A percentile compares a stretch with the other conserved stretches of the same genome.
These are phyloP conservation scores for Cantharis rufa DNA, from an alignment of 2,888 invertebrate species.

Conservation along the genomic window DNA sequence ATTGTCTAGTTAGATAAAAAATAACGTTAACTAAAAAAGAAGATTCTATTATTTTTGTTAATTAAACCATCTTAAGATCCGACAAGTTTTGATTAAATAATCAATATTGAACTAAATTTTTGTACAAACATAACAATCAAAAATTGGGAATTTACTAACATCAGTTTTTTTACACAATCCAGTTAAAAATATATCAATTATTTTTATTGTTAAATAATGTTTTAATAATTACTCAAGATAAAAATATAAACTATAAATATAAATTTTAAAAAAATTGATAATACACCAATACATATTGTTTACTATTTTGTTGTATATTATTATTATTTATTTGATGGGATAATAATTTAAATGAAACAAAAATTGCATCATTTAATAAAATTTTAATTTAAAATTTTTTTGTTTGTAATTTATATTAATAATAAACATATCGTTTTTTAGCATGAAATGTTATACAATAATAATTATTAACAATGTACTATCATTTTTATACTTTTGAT, in stretches of 20 bases:
- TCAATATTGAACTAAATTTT: background rate
- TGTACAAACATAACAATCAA: background rate
- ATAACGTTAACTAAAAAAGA: background rate
- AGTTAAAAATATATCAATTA: background rate
- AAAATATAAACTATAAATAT: background rate
- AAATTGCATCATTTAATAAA: background rate
- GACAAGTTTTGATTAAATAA: background rate
- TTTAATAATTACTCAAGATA: no score
- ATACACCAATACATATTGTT: background rate
- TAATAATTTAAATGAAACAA: background rate
- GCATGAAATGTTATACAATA: no score
- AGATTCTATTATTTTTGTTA: background rate
- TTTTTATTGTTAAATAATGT: no score
- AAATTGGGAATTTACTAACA: background rate
- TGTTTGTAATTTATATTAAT: no score
- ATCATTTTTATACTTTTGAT: no score
- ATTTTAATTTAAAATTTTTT: no score
- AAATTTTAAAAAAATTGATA: background rate
- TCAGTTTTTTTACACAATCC: background rate
- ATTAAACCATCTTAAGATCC: background rate
- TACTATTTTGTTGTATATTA: background rate
- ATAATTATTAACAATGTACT: no score
- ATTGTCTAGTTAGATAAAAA: background rate
- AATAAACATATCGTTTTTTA: no score
- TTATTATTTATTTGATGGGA: background rate